Base-by-base conservation (phyloP, 2,113 vertebrate species). In the Anhinga anhinga region DNA sequence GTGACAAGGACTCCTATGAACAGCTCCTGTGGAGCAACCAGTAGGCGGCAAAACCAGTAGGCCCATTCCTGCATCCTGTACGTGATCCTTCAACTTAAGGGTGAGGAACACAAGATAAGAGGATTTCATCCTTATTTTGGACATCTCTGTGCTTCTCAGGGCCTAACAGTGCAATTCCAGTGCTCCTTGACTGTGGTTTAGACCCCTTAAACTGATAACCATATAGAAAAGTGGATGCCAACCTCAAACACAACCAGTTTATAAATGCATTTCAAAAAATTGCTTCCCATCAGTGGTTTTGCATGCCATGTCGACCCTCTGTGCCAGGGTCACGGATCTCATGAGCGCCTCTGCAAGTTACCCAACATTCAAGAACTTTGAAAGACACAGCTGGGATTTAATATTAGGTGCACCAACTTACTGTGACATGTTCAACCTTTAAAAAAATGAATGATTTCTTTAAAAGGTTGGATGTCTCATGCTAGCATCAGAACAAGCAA, bases 371-470 rank as follows among this genome's bases (percentile, higher is more conserved):
- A 95, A 91, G 89, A 96, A 97, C 97, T 98, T 97, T 88, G 90
- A 95, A 96, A 96, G 96, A 97, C 98, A 96, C 90, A 97, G 95
- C 86, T 96, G 94, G 74, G 95, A 97, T 98, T 96, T 97, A 97
- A 98, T 98, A 97, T 96, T 76, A 88, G 95, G 95, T 85, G 78
- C 97, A 95, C 96, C 94, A 88, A 88, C 93, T 81, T 95, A 79
- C 89, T 10, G 12, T 98, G 98, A 98, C 98, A 98, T 50, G 86
- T 97, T 97, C 98, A 98, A 98, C 98, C 98, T 98, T 98, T 98
- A 97, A 97, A 97, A 95, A 98, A 98, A 98, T 97, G 98, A 98
- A 98, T 98, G 98, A 98, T 98, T 98, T 98, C 97, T 98, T 98
- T 98, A 98, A 98, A 98, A 98, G 98, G 98, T 98, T 98, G 98